phyloP scores from a whole-genome alignment of 2,113 vertebrate genomes.

The Pollimyrus isidori region DNA sequence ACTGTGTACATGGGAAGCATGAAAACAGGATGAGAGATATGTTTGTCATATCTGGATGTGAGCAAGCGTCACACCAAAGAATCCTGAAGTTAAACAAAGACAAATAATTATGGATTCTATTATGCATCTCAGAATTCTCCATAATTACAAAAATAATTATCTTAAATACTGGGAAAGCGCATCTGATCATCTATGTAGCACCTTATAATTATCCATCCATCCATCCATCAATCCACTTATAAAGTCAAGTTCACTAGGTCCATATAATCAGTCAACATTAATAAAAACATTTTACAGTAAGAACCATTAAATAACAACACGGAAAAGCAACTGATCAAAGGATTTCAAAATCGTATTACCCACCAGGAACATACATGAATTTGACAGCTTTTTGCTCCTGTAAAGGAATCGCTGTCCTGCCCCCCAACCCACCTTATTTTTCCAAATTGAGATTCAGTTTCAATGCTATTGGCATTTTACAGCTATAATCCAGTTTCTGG shows the following conservation, averaged over 20 bases:
- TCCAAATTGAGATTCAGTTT: not conserved
- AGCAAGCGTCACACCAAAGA: slow-evolving; percentile 6
- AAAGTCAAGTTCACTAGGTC: not conserved
- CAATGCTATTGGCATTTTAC: not conserved
- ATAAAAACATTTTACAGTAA: not conserved
- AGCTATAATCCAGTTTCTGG: not conserved
- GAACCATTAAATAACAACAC: not conserved
- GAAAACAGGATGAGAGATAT: slow-evolving; percentile 16
- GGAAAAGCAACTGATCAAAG: not conserved
- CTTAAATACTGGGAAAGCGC: not conserved
- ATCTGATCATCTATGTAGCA: not conserved
- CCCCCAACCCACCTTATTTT: not conserved
- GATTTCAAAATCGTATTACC: not conserved
- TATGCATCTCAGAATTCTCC: not conserved
- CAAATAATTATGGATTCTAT: not conserved
- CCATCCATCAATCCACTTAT: not conserved
- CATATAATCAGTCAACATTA: not conserved
- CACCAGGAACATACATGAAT: not conserved
- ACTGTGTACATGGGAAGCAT: slow-evolving; percentile 68
- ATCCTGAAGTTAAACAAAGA: not conserved
- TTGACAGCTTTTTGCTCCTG: not conserved
- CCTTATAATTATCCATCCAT: not conserved
- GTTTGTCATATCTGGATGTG: not conserved
- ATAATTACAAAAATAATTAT: not conserved
- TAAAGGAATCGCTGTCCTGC: not conserved